Conservation (phyloP, 1,140 invertebrate species). For the Calephelis nemesis region DNA sequence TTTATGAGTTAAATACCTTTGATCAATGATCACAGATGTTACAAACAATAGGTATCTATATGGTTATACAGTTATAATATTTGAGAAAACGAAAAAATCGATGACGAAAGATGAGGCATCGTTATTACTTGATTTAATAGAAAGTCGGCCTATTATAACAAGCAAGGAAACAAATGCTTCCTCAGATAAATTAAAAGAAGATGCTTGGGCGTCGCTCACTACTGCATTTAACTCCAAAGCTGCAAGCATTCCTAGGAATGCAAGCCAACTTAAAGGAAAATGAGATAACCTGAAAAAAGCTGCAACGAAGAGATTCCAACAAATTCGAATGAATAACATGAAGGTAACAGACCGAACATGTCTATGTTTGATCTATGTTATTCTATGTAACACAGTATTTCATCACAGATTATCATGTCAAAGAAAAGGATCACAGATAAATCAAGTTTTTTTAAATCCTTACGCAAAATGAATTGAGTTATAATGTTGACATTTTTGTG, state of each 20-base stretch:
- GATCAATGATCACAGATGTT: too few relatives aligned
- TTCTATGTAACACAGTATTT: too few relatives aligned
- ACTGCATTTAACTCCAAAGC: constrained; percentile 20
- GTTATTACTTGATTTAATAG: constrained; percentile 21
- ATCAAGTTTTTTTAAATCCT: too few relatives aligned
- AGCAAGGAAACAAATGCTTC: constrained; percentile 12
- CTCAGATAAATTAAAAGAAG: constrained; percentile 27
- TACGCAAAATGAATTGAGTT: too few relatives aligned
- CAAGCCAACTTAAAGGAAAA: constrained; percentile 25
- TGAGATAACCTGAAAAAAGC: constrained; percentile 32
- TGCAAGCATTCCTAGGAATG: not conserved
- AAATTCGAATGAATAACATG: constrained; percentile 1
- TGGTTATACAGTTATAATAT: not conserved
- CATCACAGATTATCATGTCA: too few relatives aligned
- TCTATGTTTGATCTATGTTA: not conserved
- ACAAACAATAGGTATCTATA: too few relatives aligned
- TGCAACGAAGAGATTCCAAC: constrained; percentile 17
- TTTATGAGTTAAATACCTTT: too few relatives aligned
- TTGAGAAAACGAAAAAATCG: constrained; percentile 25
- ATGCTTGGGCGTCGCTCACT: constrained; percentile 21
- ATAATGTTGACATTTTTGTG: too few relatives aligned
- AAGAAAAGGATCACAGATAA: too few relatives aligned
- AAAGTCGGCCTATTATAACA: too few relatives aligned
- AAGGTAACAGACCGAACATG: not conserved
- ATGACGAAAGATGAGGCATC: constrained; percentile 26